Percentiles rank a stretch among this genome's conserved stretches.
These are phyloP conservation scores for Spodoptera picta DNA, from an alignment of 2,888 invertebrate species.

Conservation along the genomic window DNA sequence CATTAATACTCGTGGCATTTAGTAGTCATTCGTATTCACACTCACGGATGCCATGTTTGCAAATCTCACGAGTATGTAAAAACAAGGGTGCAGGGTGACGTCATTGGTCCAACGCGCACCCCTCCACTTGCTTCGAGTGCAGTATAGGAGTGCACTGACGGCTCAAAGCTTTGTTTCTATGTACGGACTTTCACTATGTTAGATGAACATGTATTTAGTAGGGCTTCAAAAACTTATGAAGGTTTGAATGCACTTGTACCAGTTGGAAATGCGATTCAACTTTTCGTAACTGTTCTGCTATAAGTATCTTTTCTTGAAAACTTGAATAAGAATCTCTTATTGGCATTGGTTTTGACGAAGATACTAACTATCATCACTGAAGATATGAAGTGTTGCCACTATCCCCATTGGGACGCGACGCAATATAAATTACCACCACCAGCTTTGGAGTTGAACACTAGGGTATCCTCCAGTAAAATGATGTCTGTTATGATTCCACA, in stretches of 20 bases:
- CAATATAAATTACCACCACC: no score
- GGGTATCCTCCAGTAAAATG: no score
- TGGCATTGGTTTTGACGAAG: no score
- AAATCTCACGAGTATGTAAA: constrained; percentile 61
- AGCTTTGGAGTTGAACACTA: no score
- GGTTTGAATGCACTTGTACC: constrained; percentile 1
- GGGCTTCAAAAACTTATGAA: constrained; percentile 23
- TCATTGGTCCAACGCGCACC: constrained; percentile 85
- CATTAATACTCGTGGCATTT: constrained; percentile 58
- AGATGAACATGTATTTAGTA: constrained; percentile 31
- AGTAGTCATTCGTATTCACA: constrained; percentile 64
- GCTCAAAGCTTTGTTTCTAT: constrained; percentile 47
- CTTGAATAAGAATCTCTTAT: no score
- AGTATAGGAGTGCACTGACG: constrained; percentile 45
- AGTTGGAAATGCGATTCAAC: constrained; percentile 4
- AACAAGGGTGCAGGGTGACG: constrained; percentile 72
- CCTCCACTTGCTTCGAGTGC: constrained; percentile 54
- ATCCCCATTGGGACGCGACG: no score
- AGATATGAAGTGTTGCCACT: no score
- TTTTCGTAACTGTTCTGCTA: not conserved
- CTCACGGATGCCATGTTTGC: constrained; percentile 68
- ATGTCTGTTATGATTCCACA: no score
- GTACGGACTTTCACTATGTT: constrained; percentile 42
- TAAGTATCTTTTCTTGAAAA: no score
- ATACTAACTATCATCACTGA: no score